Evolutionary conservation across 2,113 vertebrate species (phyloP).

Genomic region (Pholis gunnellus): DNA sequence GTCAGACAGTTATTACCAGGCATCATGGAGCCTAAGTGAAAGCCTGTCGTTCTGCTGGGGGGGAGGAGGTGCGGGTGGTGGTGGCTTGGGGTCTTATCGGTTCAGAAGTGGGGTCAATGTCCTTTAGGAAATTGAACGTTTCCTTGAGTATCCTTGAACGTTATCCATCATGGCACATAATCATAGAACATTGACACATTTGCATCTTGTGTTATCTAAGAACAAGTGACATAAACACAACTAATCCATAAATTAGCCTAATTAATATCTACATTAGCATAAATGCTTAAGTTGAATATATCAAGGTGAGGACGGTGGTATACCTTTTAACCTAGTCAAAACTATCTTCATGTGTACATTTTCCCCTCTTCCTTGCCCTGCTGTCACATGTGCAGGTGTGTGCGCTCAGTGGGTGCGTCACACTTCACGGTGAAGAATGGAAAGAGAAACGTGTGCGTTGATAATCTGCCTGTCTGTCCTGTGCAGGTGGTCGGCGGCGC

Average conservation of each 20-base stretch:
- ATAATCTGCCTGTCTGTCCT: constrained; percentile 66
- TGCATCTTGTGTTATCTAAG: not conserved
- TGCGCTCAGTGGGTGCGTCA: constrained; percentile 34
- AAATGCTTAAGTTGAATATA: not conserved
- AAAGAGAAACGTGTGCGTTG: constrained; percentile 30
- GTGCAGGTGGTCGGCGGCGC: constrained; percentile 88
- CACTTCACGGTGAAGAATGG: constrained; percentile 43
- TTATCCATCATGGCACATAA: constrained; percentile 8
- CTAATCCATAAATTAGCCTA: constrained; percentile 7
- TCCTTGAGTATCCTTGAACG: constrained; percentile 27
- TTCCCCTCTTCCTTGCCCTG: not conserved
- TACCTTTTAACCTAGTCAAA: not conserved
- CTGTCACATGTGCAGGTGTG: constrained; percentile 32
- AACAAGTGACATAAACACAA: constrained; percentile 8
- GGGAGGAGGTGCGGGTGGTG: not conserved
- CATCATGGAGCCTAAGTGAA: constrained; percentile 55
- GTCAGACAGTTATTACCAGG: constrained; percentile 73
- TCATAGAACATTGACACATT: not conserved
- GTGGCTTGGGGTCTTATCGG: constrained; percentile 8
- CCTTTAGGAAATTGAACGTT: constrained; percentile 30
- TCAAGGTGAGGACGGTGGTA: not conserved
- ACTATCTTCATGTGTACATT: not conserved
- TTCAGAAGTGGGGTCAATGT: constrained; percentile 37
- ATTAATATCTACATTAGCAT: constrained; percentile 18
- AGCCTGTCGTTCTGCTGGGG: constrained; percentile 25